phyloP scores from a whole-genome alignment of 2,888 invertebrate species.

The Sesamia inferens region DNA sequence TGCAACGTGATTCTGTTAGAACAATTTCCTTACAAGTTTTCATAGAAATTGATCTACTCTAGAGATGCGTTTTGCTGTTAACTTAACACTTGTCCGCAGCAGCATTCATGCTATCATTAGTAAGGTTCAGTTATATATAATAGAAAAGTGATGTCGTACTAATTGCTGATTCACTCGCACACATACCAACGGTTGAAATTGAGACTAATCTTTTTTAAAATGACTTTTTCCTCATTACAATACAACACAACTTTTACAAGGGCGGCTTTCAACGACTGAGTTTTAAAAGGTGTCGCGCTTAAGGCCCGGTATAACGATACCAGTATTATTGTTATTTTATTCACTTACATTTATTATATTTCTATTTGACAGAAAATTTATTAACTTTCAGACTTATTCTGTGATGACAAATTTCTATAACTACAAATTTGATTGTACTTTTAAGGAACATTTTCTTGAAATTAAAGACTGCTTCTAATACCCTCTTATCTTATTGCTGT shows the following conservation, averaged over 20 bases:
- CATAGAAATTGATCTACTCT: background rate
- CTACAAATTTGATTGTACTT: slow-evolving; percentile 10
- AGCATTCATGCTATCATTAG: background rate
- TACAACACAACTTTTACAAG: slow-evolving; percentile 56
- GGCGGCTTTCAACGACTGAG: slow-evolving; percentile 62
- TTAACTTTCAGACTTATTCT: background rate
- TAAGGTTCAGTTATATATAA: background rate
- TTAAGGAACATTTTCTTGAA: background rate
- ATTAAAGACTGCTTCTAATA: background rate
- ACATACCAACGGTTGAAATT: background rate
- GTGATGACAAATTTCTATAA: background rate
- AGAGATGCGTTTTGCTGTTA: background rate
- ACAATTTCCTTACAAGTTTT: background rate
- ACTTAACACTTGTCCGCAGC: background rate
- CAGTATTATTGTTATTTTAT: slow-evolving; percentile 1
- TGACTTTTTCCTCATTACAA: slow-evolving; percentile 34
- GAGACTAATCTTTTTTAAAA: background rate
- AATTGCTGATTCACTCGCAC: slow-evolving; percentile 7
- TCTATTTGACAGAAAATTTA: background rate
- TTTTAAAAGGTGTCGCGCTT: slow-evolving; percentile 41
- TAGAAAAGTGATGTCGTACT: background rate
- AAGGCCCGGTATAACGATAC: slow-evolving; percentile 15
- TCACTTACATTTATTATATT: background rate
- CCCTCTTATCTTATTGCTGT: background rate
- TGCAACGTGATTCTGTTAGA: background rate